Conservation (phyloP, 2,888 invertebrate genomes). For the Napeogenes sylphis region DNA sequence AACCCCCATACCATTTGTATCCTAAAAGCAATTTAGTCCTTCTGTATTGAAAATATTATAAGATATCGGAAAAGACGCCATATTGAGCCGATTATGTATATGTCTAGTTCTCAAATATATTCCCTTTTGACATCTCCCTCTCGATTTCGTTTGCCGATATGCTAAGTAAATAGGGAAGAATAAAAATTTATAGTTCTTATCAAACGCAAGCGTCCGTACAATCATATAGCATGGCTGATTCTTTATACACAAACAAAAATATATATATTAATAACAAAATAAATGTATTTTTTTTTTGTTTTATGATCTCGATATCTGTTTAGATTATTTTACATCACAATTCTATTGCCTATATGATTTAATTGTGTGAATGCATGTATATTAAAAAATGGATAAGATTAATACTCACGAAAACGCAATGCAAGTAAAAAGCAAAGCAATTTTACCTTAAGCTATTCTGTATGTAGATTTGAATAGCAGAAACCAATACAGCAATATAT, state of each 20-base stretch:
- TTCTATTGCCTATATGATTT: too few species aligned
- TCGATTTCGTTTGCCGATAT: not conserved
- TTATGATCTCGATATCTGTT: too few species aligned
- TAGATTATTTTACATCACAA: too few species aligned
- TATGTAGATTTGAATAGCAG: not conserved
- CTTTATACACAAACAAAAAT: too few species aligned
- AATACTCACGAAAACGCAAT: too few species aligned
- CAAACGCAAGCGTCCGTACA: not conserved
- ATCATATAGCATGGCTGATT: not conserved
- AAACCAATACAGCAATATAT: not conserved
- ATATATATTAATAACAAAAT: too few species aligned
- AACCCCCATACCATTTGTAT: not conserved
- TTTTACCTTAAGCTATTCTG: too few species aligned
- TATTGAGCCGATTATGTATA: slow-evolving; percentile 32
- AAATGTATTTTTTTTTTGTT: too few species aligned
- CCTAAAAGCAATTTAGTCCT: slow-evolving; percentile 12
- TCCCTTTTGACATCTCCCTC: not conserved
- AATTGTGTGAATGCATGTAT: too few species aligned
- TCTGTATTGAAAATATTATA: slow-evolving; percentile 15
- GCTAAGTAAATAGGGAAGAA: slow-evolving; percentile 1
- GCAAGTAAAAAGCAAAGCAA: too few species aligned
- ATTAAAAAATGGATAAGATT: too few species aligned
- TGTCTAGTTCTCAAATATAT: slow-evolving; percentile 10
- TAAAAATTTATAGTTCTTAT: slow-evolving; percentile 3
- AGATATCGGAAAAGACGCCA: slow-evolving; percentile 12